Percentiles rank a stretch among this genome's conserved stretches.
Evolutionary conservation across 2,113 vertebrate species (phyloP).

Genomic region (Hemicordylus capensis): DNA sequence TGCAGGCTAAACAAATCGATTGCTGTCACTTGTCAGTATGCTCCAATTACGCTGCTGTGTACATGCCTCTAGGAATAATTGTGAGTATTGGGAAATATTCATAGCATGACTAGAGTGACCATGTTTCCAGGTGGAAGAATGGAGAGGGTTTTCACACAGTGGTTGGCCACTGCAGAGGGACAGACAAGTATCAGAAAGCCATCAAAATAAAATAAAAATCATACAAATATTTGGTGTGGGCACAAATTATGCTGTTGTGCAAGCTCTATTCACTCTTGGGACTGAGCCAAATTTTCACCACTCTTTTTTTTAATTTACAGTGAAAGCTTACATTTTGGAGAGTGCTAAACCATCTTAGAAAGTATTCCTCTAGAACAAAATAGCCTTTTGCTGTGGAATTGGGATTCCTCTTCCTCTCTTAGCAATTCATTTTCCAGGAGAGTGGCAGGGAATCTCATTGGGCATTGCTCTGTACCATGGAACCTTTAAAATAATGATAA

Average conservation of each 20-base stretch:
- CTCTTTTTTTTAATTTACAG: neutral
- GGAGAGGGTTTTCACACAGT: neutral
- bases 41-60: conserved; percentile 51
- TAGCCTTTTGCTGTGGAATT: neutral
- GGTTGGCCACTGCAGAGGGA: neutral
- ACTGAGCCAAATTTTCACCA: neutral
- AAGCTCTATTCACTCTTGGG: neutral
- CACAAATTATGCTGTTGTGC: neutral
- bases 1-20: conserved; percentile 53
- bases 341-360: too few relatives aligned
- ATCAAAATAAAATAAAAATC: too few relatives aligned
- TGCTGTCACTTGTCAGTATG: conserved; percentile 55
- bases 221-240: neutral
- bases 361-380: neutral
- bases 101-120: neutral
- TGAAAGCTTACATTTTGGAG: neutral
- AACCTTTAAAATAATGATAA: neutral
- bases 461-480: neutral
- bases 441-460: too few relatives aligned
- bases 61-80: conserved; percentile 51
- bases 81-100: conserved; percentile 35
- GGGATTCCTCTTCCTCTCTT: neutral
- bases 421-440: too few relatives aligned
- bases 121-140: neutral
- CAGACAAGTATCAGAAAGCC: neutral